Conservation (phyloP, 92 coral and sea anemone species). For the Siderastrea radians region DNA sequence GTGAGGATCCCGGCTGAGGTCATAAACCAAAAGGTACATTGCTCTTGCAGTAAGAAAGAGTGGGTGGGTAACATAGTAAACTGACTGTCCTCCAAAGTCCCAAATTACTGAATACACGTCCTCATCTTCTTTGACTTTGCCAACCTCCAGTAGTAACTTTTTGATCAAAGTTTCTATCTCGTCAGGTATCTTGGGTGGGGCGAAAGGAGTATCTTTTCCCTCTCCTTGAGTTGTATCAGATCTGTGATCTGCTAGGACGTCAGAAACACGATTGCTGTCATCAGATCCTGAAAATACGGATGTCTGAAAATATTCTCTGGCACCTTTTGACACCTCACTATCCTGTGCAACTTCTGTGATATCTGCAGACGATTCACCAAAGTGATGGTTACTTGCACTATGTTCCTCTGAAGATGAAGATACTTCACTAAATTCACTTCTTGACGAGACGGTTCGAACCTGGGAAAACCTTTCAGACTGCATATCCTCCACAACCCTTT, state of each 20-base stretch:
- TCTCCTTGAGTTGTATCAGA: neutral
- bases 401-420: neutral
- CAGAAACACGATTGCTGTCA: neutral
- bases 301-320: neutral
- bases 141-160: conserved; percentile 11
- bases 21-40: conserved; percentile 67
- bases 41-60: conserved; percentile 72
- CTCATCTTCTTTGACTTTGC: conserved; percentile 9
- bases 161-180: conserved; percentile 40
- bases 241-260: neutral
- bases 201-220: neutral
- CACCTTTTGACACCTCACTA: neutral
- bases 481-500: neutral
- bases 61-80: conserved; percentile 78
- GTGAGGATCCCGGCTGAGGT: conserved; percentile 53
- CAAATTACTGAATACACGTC: conserved; percentile 52
- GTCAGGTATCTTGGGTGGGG: conserved; percentile 35
- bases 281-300: neutral
- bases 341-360: neutral
- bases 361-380: neutral
- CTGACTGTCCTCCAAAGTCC: conserved; percentile 86
- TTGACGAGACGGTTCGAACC: neutral
- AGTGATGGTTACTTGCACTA: neutral
- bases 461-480: neutral
- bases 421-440: neutral